Conservation (phyloP, 2,113 vertebrate genomes). For the Oriolus oriolus region DNA sequence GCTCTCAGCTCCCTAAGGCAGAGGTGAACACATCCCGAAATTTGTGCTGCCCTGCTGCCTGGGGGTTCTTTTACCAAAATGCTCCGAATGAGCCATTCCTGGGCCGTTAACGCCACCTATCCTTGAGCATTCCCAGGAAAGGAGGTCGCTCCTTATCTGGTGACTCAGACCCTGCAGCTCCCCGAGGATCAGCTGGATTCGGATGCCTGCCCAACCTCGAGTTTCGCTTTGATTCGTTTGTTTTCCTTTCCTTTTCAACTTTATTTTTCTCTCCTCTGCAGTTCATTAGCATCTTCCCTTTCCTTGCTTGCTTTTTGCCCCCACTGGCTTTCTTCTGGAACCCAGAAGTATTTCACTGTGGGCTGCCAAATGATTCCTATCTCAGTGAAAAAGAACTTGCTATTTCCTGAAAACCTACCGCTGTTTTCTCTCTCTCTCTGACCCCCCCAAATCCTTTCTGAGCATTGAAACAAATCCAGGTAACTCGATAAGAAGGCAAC, state of each 20-base stretch:
- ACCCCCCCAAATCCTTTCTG: conserved; percentile 53
- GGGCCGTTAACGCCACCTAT: neutral
- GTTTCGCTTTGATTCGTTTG: neutral
- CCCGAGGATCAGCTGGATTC: neutral
- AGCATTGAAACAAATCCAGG: conserved; percentile 74
- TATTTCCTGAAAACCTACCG: conserved; percentile 78
- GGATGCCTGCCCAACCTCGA: conserved; percentile 22
- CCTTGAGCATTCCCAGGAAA: neutral
- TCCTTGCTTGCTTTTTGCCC: neutral
- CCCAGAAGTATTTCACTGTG: conserved; percentile 73
- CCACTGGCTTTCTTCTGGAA: conserved; percentile 59
- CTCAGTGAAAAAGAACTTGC: conserved; percentile 79
- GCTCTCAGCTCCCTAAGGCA: neutral
- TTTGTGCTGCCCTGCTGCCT: neutral
- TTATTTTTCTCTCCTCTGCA: conserved; percentile 60
- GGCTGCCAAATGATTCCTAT: conserved; percentile 84
- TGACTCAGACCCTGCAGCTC: neutral
- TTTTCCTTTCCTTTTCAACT: conserved; percentile 24
- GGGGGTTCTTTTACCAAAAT: neutral
- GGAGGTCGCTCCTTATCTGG: neutral
- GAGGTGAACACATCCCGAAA: fast-evolving
- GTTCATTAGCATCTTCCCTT: conserved; percentile 69
- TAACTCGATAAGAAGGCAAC: conserved; percentile 72
- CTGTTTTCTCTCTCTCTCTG: conserved; percentile 42
- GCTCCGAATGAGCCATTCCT: neutral